Evolutionary conservation across 2,113 vertebrate genomes (phyloP).

Genomic region (Trogon melanurus): DNA sequence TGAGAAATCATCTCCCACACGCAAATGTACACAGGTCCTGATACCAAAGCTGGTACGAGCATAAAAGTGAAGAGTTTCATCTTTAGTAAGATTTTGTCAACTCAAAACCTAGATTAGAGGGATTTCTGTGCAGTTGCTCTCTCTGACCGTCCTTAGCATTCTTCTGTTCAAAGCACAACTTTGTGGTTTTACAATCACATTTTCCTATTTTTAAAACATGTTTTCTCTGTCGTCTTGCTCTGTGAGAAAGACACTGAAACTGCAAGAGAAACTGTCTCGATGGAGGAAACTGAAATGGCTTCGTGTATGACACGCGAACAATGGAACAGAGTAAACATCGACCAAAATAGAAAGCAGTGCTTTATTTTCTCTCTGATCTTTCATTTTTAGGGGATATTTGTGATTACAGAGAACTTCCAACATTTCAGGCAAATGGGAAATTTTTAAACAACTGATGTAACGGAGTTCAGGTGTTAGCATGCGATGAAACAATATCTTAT

Average conservation of each 20-base stretch:
- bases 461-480: constrained; percentile 4
- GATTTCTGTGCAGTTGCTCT: background rate
- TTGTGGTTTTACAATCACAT: constrained; percentile 59
- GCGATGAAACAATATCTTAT: background rate
- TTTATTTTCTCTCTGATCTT: constrained; percentile 46
- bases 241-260: constrained; percentile 51
- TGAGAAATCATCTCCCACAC: constrained; percentile 4
- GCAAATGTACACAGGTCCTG: background rate
- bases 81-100: constrained; percentile 26
- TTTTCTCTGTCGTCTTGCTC: constrained; percentile 25
- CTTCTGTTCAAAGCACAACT: constrained; percentile 7
- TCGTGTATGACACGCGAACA: background rate
- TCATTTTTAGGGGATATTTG: constrained; percentile 40
- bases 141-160: constrained; percentile 13
- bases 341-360: constrained; percentile 41
- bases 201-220: constrained; percentile 62
- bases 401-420: constrained; percentile 31
- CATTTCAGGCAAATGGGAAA: background rate
- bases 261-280: constrained; percentile 49
- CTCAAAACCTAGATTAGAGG: constrained; percentile 38
- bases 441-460: constrained; percentile 25
- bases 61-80: constrained; percentile 54
- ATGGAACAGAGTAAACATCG: constrained; percentile 36
- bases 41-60: background rate
- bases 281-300: constrained; percentile 49